Evolutionary conservation across 2,113 vertebrate genomes (phyloP).

Genomic region (Nettapus auritus): DNA sequence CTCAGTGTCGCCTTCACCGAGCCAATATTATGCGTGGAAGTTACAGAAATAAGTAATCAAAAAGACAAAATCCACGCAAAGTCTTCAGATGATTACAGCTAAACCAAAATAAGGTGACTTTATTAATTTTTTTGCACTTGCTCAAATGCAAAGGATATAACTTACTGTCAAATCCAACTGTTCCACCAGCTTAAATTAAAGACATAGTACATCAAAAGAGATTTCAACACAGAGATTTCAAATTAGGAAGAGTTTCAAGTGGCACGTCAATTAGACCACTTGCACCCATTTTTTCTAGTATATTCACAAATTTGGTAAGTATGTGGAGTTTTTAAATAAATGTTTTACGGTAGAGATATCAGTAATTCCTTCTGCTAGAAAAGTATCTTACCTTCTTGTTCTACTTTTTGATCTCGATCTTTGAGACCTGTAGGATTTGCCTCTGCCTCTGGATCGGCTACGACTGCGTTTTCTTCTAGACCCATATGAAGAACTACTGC

Average conservation of each 20-base stretch:
- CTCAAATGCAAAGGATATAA: neutral
- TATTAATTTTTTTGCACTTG: neutral
- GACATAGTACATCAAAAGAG: neutral
- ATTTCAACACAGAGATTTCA: neutral
- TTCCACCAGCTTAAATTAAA: neutral
- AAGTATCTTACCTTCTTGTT: conserved; percentile 84
- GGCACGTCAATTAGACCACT: neutral
- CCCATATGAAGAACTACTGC: conserved; percentile 92
- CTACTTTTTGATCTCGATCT: conserved; percentile 88
- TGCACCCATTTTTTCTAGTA: neutral
- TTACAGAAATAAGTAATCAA: neutral
- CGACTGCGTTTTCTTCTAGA: conserved; percentile 87
- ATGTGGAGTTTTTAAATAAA: rapidly evolving
- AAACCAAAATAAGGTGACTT: neutral
- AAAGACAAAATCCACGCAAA: neutral
- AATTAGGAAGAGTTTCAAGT: neutral
- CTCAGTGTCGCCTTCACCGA: neutral
- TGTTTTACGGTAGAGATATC: neutral
- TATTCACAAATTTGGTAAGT: neutral
- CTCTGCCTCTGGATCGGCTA: conserved; percentile 86
- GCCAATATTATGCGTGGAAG: rapidly evolving
- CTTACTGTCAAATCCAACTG: neutral
- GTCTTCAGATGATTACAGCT: neutral
- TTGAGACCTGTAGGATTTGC: conserved; percentile 87
- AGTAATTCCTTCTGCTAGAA: neutral